A percentile compares a stretch with the other conserved stretches of the same genome.
phyloP scores from a whole-genome alignment of 2,888 invertebrate genomes.

The Parnassius orleans region DNA sequence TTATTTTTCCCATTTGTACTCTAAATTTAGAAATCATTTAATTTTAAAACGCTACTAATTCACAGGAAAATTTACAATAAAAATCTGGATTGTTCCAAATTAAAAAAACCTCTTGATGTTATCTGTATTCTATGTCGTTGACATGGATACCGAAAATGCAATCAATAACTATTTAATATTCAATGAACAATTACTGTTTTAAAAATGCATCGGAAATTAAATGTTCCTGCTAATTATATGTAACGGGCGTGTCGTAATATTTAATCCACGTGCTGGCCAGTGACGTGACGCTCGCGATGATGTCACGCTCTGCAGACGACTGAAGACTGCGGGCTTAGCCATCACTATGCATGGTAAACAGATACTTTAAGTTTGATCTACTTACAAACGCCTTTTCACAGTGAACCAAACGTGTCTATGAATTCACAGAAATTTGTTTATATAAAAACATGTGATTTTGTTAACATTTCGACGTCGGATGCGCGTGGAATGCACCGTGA shows the following conservation, averaged over 20 bases:
- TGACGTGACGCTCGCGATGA: constrained; percentile 29
- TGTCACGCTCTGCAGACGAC: constrained; percentile 27
- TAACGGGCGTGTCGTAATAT: constrained; percentile 19
- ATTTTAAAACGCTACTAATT: too few relatives aligned
- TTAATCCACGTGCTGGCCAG: constrained; percentile 31
- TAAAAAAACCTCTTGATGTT: neutral
- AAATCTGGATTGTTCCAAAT: neutral
- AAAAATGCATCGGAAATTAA: constrained; percentile 9
- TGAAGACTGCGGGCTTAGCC: constrained; percentile 1
- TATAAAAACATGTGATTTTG: too few relatives aligned
- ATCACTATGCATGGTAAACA: constrained; percentile 8
- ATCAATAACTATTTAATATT: constrained; percentile 5
- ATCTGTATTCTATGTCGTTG: neutral
- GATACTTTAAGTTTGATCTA: constrained; percentile 6
- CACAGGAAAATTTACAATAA: too few relatives aligned
- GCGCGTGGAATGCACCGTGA: too few relatives aligned
- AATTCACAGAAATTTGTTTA: too few relatives aligned
- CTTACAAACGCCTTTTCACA: constrained; percentile 1
- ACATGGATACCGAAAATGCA: too few relatives aligned
- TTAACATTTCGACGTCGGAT: too few relatives aligned
- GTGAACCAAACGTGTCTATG: too few relatives aligned
- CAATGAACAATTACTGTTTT: constrained; percentile 11
- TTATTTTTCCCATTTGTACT: too few relatives aligned
- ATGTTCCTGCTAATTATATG: constrained; percentile 21
- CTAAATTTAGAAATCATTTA: too few relatives aligned